Percentiles rank a stretch among this genome's conserved stretches.
phyloP scores from a whole-genome alignment of 1,140 invertebrate species.

The Aphaenogaster rudis region DNA sequence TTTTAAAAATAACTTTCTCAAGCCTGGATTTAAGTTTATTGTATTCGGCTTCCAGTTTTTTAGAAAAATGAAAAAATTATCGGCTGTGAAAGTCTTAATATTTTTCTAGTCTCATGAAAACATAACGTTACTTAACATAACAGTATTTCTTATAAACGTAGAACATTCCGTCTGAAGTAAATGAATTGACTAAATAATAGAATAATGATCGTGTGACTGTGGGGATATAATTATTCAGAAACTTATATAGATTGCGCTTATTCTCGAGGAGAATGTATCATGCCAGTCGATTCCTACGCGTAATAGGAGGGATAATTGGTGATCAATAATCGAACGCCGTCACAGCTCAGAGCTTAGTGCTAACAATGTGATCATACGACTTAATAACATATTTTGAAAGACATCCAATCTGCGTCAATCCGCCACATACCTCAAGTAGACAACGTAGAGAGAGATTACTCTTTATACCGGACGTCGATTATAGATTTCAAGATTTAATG shows the following conservation, averaged over 20 bases:
- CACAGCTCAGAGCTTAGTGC: not conserved
- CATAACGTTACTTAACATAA: not conserved
- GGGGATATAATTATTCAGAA: not conserved
- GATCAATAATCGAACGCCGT: not conserved
- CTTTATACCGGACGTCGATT: slow-evolving; percentile 11
- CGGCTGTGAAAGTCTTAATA: too few relatives aligned
- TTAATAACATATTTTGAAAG: slow-evolving; percentile 21
- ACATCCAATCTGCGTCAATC: not conserved
- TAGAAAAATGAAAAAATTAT: too few relatives aligned
- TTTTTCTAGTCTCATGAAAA: not conserved
- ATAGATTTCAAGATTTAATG: slow-evolving; percentile 44
- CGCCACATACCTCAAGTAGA: not conserved
- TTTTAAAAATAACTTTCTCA: too few relatives aligned
- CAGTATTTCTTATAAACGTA: not conserved
- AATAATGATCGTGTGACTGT: not conserved
- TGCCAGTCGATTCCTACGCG: not conserved
- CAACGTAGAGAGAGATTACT: not conserved
- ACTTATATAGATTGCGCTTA: not conserved
- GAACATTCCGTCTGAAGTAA: not conserved
- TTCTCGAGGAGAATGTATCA: not conserved
- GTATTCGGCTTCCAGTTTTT: too few relatives aligned
- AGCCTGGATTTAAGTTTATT: too few relatives aligned
- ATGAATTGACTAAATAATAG: not conserved
- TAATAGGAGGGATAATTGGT: not conserved
- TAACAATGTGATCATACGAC: not conserved